Base-by-base conservation (phyloP, 2,888 invertebrate genomes). In the Galeopsomyia nigrocyanea region DNA sequence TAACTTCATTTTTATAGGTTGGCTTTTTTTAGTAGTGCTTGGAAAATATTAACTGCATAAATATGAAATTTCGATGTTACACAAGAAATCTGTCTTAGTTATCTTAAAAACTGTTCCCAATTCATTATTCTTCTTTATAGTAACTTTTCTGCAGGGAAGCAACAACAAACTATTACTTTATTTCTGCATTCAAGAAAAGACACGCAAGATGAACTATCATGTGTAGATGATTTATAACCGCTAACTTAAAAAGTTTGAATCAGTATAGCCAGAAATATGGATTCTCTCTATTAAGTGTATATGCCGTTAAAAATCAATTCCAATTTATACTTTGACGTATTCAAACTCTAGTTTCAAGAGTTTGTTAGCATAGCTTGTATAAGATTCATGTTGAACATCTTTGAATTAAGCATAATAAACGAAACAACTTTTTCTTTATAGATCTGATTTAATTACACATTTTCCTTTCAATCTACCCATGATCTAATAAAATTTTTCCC, bases 141-240 rank as follows among this genome's bases (percentile, higher is more conserved):
- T 47, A n/a, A n/a, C 31, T 56, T 66, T n/a, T 71, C 71, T 62
- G 53, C 65, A 71, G 57, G 68, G 71, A 71, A 75, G 71, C 75
- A 71, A 75, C 62, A 66, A 66, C 71, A 58, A 66, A 46, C 62
- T 68, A 66, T 26, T 19, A 49, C 7, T 39, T 39, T 60, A 63
- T 49, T 39, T 31, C n/a, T 72, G 64, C 60, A 68, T 68, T 67
- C 57, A 22, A 53, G 31, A 53, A 49, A 51, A 68, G 14, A n/a
- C 26, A 50, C 39, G 22, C 17, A 50, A 22, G 49, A 10, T 61
- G 53, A 66, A 63, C 66, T 63, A 39, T 64, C 7, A 26, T 64
- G 70, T 61, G 63, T 71, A 71, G 39, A 65, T 14, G 16, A 74
- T 68, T 71, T 67, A 64, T 56, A 58, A 60, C 7, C 47, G 55